A percentile compares a stretch with the other conserved stretches of the same genome.
Evolutionary conservation across 2,113 vertebrate genomes (phyloP).

Genomic region (Ptychochromis oligacanthus): DNA sequence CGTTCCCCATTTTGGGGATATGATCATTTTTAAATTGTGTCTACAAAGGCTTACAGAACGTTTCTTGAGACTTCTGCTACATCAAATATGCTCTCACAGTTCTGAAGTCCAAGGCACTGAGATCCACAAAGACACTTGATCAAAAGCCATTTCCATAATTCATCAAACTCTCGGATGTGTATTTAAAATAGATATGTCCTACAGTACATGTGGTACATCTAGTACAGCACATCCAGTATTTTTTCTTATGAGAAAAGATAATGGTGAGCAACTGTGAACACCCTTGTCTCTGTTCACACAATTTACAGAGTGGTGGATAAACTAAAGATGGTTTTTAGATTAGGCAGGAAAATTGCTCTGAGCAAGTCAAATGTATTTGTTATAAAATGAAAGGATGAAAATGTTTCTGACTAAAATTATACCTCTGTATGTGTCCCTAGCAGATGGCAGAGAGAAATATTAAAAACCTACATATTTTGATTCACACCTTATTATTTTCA

Average conservation of each 20-base stretch:
- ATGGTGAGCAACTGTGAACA: neutral
- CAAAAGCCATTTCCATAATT: neutral
- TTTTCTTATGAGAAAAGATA: neutral
- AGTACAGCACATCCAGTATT: neutral
- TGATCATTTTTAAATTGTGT: neutral
- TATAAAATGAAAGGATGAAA: neutral
- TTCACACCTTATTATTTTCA: neutral
- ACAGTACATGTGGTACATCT: neutral
- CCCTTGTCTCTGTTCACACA: neutral
- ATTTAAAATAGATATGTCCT: neutral
- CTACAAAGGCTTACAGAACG: neutral
- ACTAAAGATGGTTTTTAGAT: neutral
- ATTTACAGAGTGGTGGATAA: neutral
- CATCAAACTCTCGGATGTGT: neutral
- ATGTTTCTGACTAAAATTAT: neutral
- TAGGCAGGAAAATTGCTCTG: slow-evolving; percentile 4
- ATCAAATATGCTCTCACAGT: neutral
- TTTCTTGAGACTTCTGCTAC: neutral
- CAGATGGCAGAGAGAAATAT: neutral
- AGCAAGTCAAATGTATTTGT: neutral
- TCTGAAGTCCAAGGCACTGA: neutral
- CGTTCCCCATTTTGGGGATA: neutral
- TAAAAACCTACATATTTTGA: neutral
- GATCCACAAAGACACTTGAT: neutral
- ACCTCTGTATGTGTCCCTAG: neutral